Base-by-base conservation (phyloP, 1,140 invertebrate genomes). In the Cotesia glomerata region DNA sequence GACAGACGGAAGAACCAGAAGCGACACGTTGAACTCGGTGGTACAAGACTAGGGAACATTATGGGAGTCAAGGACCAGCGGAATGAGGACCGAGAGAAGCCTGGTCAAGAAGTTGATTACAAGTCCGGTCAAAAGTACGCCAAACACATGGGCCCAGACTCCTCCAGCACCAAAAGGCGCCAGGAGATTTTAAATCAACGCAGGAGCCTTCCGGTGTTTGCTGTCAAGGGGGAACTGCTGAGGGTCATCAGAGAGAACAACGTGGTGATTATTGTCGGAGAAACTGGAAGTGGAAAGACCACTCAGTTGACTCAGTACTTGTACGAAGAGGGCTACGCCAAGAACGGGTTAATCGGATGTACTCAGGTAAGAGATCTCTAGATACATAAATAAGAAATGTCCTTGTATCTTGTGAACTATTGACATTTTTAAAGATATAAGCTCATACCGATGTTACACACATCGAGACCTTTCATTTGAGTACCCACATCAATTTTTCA, bases 241-340 rank as follows among this genome's bases (percentile, higher is more conserved):
- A 96, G 95, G 79, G 91, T 99, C 45, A 98, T 99, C 26, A 88
- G 97, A 65, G 97, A 99, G 79, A 99, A 99, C 85, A 97, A 90
- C 75, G 94, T 99, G 4, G 94, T 99, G 7, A 95, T 99, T 75
- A 97, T 99, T 80, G 96, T 99, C 0, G 97, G 98, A 78, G 98
- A 99, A 88, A 99, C 98, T 18, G 98, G 98, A 13, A 98, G 96
- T 80, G 98, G 98, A 56, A 99, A 99, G 88, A 99, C 98, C 0
- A 99, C 97, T 0, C 98, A 99, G 84, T 88, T 99, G n/a, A 99
- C 98, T 0, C 98, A 99, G 83, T 99, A 99, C 84, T 88, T 99
- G 3, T 95, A 98, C 83, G 98, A 99, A 88, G 98, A 99, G 78
- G 98, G 98, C 1, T 99, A 98, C 87, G 97, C 95, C 76, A 91